These are phyloP conservation scores for Leptobrachium leishanense DNA, from an alignment of 2,113 vertebrate species.

Conservation along the genomic window DNA sequence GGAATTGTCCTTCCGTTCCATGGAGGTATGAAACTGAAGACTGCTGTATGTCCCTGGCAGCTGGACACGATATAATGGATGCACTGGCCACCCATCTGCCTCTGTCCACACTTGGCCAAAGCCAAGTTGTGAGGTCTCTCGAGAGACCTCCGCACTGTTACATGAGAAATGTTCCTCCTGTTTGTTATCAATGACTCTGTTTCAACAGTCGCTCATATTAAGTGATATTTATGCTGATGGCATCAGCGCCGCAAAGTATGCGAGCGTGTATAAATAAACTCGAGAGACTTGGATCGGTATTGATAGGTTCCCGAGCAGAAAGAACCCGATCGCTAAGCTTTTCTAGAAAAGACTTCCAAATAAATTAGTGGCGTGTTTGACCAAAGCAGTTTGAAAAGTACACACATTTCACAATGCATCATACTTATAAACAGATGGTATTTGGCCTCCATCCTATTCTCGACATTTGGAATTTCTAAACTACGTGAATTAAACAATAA, in stretches of 20 bases:
- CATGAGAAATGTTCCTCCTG: neutral
- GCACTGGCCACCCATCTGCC: too few species aligned
- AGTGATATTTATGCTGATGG: conserved; percentile 1
- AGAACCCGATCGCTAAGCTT: conserved; percentile 42
- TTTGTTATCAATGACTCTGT: conserved; percentile 28
- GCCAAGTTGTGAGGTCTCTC: too few species aligned
- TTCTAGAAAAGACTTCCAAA: conserved; percentile 66
- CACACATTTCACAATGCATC: conserved; percentile 81
- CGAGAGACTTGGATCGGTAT: neutral
- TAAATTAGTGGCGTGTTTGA: conserved; percentile 77
- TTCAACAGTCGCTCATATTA: conserved; percentile 14
- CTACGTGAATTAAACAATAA: conserved; percentile 87
- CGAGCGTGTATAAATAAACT: neutral
- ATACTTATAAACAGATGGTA: conserved; percentile 86
- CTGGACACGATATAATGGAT: too few species aligned
- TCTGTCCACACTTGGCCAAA: too few species aligned
- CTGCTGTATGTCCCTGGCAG: too few species aligned
- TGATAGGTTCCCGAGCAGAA: neutral
- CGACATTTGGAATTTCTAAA: conserved; percentile 88
- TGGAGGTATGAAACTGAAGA: too few species aligned
- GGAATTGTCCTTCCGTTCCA: too few species aligned
- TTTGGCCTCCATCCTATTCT: conserved; percentile 86
- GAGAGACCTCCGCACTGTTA: too few species aligned
- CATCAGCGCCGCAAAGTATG: neutral
- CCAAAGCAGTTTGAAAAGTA: conserved; percentile 75